phyloP scores from a whole-genome alignment of 2,113 vertebrate species.

The Dasyprocta punctata region DNA sequence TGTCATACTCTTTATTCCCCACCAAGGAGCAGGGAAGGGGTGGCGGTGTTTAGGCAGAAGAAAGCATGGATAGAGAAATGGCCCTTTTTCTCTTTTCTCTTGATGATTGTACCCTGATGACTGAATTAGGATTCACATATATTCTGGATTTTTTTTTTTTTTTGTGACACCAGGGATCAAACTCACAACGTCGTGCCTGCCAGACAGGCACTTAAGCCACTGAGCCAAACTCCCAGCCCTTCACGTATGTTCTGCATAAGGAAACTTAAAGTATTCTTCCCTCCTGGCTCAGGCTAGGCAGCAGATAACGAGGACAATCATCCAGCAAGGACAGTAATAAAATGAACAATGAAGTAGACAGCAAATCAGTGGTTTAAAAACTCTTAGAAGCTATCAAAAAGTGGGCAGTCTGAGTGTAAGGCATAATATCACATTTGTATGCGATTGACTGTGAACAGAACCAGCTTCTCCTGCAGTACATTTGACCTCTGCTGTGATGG shows the following conservation, averaged over 20 bases:
- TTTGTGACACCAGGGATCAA: no score
- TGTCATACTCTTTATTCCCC: background rate
- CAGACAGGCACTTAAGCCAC: no score
- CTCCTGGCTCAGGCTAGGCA: background rate
- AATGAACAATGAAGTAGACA: background rate
- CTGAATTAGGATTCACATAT: background rate
- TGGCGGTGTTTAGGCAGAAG: background rate
- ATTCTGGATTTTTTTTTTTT: no score
- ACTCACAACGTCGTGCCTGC: no score
- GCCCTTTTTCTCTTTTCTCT: background rate
- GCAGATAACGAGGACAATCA: background rate
- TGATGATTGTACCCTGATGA: background rate
- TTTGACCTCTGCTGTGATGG: background rate
- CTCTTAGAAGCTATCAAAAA: background rate
- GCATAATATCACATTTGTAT: background rate
- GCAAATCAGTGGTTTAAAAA: background rate
- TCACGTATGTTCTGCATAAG: background rate
- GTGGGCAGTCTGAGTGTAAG: background rate
- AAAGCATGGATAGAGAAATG: background rate
- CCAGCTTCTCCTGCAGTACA: rapidly evolving
- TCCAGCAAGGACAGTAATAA: background rate
- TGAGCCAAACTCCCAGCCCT: no score
- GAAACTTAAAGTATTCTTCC: background rate
- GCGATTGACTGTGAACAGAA: rapidly evolving
- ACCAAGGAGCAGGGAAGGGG: background rate